These are phyloP conservation scores for Dendroctonus valens DNA, from an alignment of 1,140 invertebrate species.

Conservation along the genomic window DNA sequence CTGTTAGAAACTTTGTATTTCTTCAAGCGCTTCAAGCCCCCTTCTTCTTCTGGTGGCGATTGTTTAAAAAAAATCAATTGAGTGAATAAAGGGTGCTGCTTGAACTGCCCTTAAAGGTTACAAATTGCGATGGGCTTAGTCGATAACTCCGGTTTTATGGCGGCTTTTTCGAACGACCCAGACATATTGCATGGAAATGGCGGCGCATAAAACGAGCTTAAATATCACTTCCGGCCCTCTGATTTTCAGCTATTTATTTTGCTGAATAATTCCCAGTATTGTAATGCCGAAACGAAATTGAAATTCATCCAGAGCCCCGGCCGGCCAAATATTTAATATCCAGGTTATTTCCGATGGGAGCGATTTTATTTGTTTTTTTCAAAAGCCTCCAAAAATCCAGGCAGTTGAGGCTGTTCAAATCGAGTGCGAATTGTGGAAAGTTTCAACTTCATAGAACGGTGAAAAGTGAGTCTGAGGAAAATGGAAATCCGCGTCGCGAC, in stretches of 20 bases:
- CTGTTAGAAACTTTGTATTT: too few relatives aligned
- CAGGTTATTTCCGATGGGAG: not conserved
- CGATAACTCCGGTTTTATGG: too few relatives aligned
- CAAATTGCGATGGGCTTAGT: too few relatives aligned
- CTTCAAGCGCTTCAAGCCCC: too few relatives aligned
- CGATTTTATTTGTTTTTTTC: not conserved
- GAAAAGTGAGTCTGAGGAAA: not conserved
- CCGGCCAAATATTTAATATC: not conserved
- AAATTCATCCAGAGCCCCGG: not conserved
- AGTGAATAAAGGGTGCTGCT: too few relatives aligned
- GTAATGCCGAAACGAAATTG: slow-evolving; percentile 3
- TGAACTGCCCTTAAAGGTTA: too few relatives aligned
- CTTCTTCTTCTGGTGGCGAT: too few relatives aligned
- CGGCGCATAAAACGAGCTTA: not conserved
- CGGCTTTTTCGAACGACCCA: too few relatives aligned
- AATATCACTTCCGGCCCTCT: slow-evolving; percentile 1
- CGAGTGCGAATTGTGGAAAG: not conserved
- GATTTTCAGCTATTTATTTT: slow-evolving; percentile 12
- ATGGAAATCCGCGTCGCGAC: not conserved
- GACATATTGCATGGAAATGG: too few relatives aligned
- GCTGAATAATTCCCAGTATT: slow-evolving; percentile 1
- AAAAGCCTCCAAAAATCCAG: not conserved
- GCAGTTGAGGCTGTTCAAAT: not conserved
- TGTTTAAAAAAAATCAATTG: too few relatives aligned
- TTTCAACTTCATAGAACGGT: not conserved